Evolutionary conservation across 2,797 vertebrate genomes (phyloP).

Genomic region (Pyrocephalus nanus): DNA sequence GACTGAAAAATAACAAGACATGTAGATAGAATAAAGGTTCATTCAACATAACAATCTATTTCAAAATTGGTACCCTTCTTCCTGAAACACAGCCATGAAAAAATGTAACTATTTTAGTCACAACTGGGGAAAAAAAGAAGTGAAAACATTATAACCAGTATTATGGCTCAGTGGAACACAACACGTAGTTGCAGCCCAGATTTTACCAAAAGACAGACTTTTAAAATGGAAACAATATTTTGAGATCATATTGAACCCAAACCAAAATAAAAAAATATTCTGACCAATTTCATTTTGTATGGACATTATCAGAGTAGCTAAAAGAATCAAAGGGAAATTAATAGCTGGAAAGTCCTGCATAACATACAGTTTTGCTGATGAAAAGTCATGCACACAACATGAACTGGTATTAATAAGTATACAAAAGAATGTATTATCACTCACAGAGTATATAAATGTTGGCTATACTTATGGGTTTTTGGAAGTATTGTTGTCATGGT

Average conservation of each 20-base stretch:
- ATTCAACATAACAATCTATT: neutral
- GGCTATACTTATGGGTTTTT: neutral
- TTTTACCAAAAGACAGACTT: neutral
- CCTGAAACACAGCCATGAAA: neutral
- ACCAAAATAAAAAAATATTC: neutral
- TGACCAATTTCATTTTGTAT: neutral
- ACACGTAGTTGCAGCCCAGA: neutral
- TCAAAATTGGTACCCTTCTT: neutral
- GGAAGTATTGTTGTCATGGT: slow-evolving; percentile 31
- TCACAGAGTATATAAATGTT: neutral
- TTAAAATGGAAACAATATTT: neutral
- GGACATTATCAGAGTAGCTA: neutral
- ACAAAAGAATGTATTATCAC: neutral
- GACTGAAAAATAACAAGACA: neutral
- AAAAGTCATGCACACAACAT: neutral
- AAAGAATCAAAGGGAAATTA: neutral
- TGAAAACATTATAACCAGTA: neutral
- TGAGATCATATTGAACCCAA: neutral
- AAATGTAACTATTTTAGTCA: neutral
- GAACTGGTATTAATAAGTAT: neutral
- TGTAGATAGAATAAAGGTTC: neutral
- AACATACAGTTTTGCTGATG: neutral
- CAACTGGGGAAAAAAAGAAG: neutral
- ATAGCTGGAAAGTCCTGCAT: neutral
- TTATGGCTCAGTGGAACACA: neutral